phyloP scores from a whole-genome alignment of 2,888 invertebrate genomes.

The Sabatieria punctata region DNA sequence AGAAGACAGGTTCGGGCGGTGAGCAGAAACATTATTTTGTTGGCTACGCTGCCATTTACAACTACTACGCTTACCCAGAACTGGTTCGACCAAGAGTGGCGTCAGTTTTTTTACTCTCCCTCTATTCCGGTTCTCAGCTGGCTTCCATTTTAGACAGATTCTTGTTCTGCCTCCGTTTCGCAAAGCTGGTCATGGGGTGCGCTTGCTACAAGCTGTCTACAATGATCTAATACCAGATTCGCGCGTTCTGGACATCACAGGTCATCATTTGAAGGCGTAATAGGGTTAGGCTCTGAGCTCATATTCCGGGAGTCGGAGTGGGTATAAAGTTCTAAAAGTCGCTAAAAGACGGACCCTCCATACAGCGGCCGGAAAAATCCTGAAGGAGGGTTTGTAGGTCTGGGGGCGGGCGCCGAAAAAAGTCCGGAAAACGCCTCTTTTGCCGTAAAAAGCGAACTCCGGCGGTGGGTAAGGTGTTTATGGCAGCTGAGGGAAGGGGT shows the following conservation, averaged over 20 bases:
- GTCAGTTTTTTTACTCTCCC: conserved; percentile 18
- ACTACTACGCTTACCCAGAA: conserved; percentile 80
- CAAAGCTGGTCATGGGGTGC: conserved; percentile 61
- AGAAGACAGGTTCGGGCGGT: conserved; percentile 30
- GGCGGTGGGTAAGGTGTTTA: too few species aligned
- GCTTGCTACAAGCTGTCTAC: conserved; percentile 50
- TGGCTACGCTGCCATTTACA: conserved; percentile 78
- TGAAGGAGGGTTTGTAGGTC: too few species aligned
- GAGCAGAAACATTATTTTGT: conserved; percentile 51
- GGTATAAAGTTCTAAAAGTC: too few species aligned
- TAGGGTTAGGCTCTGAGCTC: neutral
- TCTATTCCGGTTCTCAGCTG: neutral
- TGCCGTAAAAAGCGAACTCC: too few species aligned
- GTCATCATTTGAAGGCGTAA: conserved; percentile 37
- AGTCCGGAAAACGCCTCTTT: too few species aligned
- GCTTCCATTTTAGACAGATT: conserved; percentile 50
- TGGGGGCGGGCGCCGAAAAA: too few species aligned
- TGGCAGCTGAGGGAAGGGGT: too few species aligned
- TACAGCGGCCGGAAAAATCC: too few species aligned
- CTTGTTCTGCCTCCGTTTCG: conserved; percentile 81
- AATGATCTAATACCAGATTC: conserved; percentile 40
- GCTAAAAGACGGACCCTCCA: too few species aligned
- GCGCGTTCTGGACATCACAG: conserved; percentile 52
- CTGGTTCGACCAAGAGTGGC: conserved; percentile 65
- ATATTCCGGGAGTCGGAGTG: conserved; percentile 2